Evolutionary conservation across 2,113 vertebrate genomes (phyloP).

Genomic region (Pygoscelis adeliae): DNA sequence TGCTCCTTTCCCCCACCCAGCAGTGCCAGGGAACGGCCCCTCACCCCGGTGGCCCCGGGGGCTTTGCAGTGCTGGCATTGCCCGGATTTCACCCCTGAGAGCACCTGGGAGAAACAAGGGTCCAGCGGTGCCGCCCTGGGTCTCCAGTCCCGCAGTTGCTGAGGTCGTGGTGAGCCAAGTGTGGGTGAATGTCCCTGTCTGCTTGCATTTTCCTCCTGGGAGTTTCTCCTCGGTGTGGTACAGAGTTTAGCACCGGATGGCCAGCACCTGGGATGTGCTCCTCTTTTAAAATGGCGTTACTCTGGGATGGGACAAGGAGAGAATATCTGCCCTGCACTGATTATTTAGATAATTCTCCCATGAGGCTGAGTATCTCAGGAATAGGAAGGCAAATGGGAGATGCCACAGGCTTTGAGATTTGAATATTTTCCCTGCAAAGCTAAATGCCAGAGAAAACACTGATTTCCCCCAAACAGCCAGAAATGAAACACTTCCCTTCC

Average conservation of each 20-base stretch:
- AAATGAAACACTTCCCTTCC: neutral
- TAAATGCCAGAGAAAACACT: neutral
- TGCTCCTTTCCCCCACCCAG: neutral
- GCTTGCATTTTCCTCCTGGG: neutral
- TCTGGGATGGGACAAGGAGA: neutral
- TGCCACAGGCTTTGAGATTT: neutral
- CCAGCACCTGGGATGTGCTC: neutral
- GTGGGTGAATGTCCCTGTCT: neutral
- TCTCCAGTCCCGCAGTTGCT: rapidly evolving
- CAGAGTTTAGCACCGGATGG: neutral
- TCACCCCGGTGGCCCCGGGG: rapidly evolving
- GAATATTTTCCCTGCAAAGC: neutral
- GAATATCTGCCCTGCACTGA: neutral
- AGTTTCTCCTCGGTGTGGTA: neutral
- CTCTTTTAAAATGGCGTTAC: neutral
- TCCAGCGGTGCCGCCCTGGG: rapidly evolving
- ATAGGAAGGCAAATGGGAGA: neutral
- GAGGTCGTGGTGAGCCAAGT: neutral
- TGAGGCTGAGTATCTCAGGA: neutral
- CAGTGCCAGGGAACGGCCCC: neutral
- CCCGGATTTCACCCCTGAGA: neutral
- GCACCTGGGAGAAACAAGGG: neutral
- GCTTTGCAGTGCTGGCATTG: neutral
- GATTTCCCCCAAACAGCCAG: neutral
- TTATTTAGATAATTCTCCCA: neutral